These are phyloP conservation scores for Lepidothrix coronata DNA, from an alignment of 2,113 vertebrate genomes.

Conservation along the genomic window DNA sequence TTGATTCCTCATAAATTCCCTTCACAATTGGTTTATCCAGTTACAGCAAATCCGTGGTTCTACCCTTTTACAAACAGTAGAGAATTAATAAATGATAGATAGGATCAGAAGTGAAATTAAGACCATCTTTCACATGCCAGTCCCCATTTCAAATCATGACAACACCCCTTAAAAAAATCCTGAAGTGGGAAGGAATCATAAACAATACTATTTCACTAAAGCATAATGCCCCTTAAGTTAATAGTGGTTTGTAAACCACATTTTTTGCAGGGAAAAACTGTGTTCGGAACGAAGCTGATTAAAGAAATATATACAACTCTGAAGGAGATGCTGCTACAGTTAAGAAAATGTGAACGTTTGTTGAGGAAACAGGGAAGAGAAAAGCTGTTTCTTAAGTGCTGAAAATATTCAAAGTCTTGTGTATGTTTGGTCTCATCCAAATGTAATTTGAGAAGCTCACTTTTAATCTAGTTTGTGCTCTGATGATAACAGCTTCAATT, in stretches of 20 bases:
- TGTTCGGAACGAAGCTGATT: background rate
- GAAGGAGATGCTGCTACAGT: background rate
- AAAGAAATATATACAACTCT: background rate
- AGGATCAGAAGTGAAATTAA: background rate
- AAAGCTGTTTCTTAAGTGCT: background rate
- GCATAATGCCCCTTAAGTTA: background rate
- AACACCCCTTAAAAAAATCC: background rate
- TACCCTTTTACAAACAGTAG: background rate
- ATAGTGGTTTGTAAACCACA: background rate
- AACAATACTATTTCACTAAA: background rate
- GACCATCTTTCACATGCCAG: accelerated
- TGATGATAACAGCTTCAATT: slow-evolving; percentile 69
- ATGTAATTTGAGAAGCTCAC: slow-evolving; percentile 42
- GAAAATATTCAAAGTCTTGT: background rate
- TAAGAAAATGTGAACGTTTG: background rate
- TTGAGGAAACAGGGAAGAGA: background rate
- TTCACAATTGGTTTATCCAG: background rate
- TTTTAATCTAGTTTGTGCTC: slow-evolving; percentile 63
- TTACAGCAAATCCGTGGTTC: background rate
- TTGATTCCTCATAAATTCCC: background rate
- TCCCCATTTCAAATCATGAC: background rate
- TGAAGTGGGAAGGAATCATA: background rate
- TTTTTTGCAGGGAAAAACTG: background rate
- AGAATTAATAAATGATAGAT: background rate
- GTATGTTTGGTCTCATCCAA: background rate